These are phyloP conservation scores for Watersipora subatra DNA, from an alignment of 1,140 invertebrate genomes.

Conservation along the genomic window DNA sequence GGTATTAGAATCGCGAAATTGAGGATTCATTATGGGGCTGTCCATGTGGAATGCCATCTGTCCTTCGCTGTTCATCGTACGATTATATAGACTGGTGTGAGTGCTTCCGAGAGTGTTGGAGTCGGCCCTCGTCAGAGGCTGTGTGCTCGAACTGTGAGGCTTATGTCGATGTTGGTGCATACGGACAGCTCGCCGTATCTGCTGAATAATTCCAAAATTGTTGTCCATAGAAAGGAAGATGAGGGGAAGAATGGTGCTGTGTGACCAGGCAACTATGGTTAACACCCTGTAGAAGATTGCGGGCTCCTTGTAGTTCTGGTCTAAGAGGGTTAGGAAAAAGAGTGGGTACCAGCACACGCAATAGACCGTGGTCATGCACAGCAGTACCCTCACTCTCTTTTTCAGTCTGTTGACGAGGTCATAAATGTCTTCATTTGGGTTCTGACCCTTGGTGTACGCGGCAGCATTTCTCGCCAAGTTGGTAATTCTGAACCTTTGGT, in stretches of 20 bases:
- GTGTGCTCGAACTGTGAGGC: background rate
- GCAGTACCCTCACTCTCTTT: conserved; percentile 33
- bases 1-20: too few species aligned
- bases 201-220: background rate
- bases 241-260: conserved; percentile 31
- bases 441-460: conserved; percentile 15
- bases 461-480: conserved; percentile 33
- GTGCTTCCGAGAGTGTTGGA: background rate
- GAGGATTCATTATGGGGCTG: background rate
- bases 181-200: background rate
- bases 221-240: background rate
- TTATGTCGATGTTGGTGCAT: background rate
- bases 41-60: background rate
- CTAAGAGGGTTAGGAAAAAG: conserved; percentile 32
- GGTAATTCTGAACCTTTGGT: conserved; percentile 30
- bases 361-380: conserved; percentile 25
- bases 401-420: conserved; percentile 19
- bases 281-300: conserved; percentile 35
- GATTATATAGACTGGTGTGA: background rate
- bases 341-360: conserved; percentile 37
- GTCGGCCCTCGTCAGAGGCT: background rate
- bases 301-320: conserved; percentile 28
- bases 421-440: conserved; percentile 1
- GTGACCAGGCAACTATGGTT: conserved; percentile 37
- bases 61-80: background rate